These are phyloP conservation scores for Pangasius krempfi DNA, from an alignment of 2,797 vertebrate genomes.

Conservation along the genomic window DNA sequence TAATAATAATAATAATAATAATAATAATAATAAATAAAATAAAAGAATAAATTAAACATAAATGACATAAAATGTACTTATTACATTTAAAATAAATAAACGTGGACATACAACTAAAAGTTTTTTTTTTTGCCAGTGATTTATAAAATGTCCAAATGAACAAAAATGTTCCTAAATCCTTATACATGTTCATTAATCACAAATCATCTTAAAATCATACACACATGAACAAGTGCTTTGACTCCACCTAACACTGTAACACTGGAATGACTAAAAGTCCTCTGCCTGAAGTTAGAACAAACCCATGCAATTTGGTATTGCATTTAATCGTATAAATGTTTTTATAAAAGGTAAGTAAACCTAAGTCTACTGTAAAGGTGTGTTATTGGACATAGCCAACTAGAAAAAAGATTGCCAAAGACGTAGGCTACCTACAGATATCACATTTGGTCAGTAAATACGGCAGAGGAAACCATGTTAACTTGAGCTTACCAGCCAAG, in stretches of 20 bases:
- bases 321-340: not conserved
- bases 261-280: not conserved
- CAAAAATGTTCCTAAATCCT: not conserved
- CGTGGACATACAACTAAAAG: not conserved
- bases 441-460: not conserved
- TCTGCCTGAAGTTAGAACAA: not conserved
- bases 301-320: not conserved
- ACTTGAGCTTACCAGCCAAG: not conserved
- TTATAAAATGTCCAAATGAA: not conserved
- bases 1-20: not conserved
- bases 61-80: not conserved
- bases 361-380: not conserved
- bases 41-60: not conserved
- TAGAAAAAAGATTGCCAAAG: not conserved
- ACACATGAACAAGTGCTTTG: not conserved
- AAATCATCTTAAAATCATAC: not conserved
- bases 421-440: not conserved
- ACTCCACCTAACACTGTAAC: not conserved
- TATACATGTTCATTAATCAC: not conserved
- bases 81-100: not conserved
- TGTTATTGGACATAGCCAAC: not conserved
- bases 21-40: not conserved
- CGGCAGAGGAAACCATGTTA: not conserved
- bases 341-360: not conserved
- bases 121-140: not conserved